Conservation (phyloP, 2,113 vertebrate species). For the Percopsis transmontana region DNA sequence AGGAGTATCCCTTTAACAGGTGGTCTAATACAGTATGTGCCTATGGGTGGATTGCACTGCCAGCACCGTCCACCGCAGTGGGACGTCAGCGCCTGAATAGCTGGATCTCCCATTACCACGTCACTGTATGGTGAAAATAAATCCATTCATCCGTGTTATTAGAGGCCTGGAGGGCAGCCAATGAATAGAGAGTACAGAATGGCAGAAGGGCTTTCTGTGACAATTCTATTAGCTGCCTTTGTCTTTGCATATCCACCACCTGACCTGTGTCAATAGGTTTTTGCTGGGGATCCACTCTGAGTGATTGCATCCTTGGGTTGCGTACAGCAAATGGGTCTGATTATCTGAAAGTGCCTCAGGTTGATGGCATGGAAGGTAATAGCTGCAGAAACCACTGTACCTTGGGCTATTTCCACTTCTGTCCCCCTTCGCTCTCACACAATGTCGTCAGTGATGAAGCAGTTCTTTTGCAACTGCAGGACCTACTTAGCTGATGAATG, state of each 20-base stretch:
- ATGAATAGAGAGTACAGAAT: conserved; percentile 41
- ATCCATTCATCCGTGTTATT: conserved; percentile 69
- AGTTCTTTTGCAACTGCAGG: conserved; percentile 33
- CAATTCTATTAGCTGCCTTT: conserved; percentile 74
- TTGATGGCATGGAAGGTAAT: conserved; percentile 34
- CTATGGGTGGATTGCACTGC: no score
- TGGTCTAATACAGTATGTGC: no score
- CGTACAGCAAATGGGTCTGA: conserved; percentile 35
- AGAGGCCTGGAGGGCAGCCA: conserved; percentile 62
- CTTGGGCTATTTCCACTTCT: conserved; percentile 22
- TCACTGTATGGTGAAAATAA: conserved; percentile 52
- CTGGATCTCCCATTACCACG: conserved; percentile 46
- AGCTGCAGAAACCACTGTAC: no score
- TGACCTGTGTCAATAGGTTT: conserved; percentile 58
- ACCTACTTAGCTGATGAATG: neutral
- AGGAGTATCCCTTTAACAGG: no score
- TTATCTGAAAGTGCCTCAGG: conserved; percentile 42
- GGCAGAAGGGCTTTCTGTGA: conserved; percentile 50
- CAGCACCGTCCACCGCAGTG: neutral
- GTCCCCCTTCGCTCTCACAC: conserved; percentile 15
- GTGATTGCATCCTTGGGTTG: conserved; percentile 54
- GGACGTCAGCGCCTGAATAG: conserved; percentile 23
- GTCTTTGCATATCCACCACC: conserved; percentile 55
- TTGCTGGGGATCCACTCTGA: conserved; percentile 59
- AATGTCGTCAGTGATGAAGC: conserved; percentile 29